These are phyloP conservation scores for Plusia festucae DNA, from an alignment of 2,888 invertebrate genomes.

Conservation along the genomic window DNA sequence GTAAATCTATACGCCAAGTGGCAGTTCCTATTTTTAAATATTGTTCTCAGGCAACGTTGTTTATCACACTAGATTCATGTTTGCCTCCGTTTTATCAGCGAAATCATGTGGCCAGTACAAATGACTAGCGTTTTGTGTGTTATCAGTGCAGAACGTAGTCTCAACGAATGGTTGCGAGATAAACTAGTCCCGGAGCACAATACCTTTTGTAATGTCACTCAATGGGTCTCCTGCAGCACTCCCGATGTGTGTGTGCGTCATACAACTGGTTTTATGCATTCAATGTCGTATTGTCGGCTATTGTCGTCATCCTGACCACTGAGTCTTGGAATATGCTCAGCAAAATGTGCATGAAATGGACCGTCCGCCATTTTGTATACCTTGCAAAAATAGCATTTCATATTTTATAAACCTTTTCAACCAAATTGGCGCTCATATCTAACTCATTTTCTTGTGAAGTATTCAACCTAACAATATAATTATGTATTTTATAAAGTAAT, in stretches of 20 bases:
- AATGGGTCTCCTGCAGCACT: conserved; percentile 71
- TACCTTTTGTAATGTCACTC: conserved; percentile 83
- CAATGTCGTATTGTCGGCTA: conserved; percentile 72
- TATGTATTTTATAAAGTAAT: no score
- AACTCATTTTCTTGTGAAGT: not conserved
- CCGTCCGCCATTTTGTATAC: conserved; percentile 49
- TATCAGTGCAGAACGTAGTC: conserved; percentile 84
- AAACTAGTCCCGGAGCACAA: conserved; percentile 81
- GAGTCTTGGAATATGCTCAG: conserved; percentile 70
- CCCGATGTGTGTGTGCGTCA: conserved; percentile 65
- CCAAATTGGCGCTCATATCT: not conserved
- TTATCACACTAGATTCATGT: conserved; percentile 24
- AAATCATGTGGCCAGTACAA: conserved; percentile 54
- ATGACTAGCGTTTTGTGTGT: conserved; percentile 66
- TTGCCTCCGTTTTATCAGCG: conserved; percentile 34
- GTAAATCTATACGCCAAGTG: conserved; percentile 8
- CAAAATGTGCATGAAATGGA: conserved; percentile 68
- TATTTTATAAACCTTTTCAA: conserved; percentile 28
- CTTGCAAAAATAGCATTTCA: conserved; percentile 30
- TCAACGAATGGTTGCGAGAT: conserved; percentile 77
- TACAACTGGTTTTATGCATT: conserved; percentile 80
- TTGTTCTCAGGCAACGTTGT: conserved; percentile 2
- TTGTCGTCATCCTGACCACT: conserved; percentile 72
- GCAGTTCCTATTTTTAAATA: conserved; percentile 13
- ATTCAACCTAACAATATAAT: no score